phyloP scores from a whole-genome alignment of 92 coral and sea anemone species.

The Zoanthus sansibaricus region DNA sequence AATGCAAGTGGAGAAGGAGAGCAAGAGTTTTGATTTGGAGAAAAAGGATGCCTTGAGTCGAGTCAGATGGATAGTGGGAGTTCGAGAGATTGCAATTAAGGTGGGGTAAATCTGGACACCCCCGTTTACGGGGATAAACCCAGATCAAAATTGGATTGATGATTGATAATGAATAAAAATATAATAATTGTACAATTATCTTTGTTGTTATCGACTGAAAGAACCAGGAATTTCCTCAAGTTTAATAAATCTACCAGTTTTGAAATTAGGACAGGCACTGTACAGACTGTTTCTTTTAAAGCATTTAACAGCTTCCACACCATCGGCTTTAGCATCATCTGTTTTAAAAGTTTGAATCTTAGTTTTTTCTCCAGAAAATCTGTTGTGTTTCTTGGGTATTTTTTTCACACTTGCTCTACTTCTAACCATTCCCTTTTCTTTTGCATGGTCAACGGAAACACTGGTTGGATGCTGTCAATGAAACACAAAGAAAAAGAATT shows the following conservation, averaged over 20 bases:
- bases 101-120: no score
- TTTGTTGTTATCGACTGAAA: neutral
- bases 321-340: neutral
- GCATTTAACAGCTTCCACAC: conserved; percentile 45
- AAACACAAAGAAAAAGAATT: no score
- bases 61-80: no score
- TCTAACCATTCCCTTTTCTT: neutral
- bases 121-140: no score
- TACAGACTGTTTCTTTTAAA: conserved; percentile 57
- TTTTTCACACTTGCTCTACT: neutral
- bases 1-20: no score
- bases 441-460: neutral
- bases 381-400: neutral
- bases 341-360: neutral
- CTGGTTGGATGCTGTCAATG: neutral
- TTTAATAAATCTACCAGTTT: conserved; percentile 57
- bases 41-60: no score
- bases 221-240: conserved; percentile 36
- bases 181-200: no score
- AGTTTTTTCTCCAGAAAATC: neutral
- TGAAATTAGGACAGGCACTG: conserved; percentile 68
- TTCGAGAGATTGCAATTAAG: no score
- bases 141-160: no score
- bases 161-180: no score
- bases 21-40: no score